Percentiles rank a stretch among this genome's conserved stretches.
These are phyloP conservation scores for Lepidothrix coronata DNA, from an alignment of 2,113 vertebrate species.

Conservation along the genomic window DNA sequence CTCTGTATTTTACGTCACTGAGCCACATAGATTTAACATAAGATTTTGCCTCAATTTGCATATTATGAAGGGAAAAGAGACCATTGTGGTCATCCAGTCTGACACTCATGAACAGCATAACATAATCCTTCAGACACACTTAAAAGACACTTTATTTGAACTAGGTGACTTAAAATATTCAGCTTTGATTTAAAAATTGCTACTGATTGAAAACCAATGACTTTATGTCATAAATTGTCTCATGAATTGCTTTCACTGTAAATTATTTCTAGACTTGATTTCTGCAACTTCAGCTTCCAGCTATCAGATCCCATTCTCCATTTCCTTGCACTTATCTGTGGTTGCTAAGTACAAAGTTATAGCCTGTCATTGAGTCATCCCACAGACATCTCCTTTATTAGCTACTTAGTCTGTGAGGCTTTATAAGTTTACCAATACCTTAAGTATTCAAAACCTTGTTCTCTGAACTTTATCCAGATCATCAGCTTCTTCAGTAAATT, in stretches of 20 bases:
- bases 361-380: neutral
- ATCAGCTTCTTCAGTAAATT: neutral
- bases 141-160: neutral
- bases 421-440: neutral
- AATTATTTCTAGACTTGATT: neutral
- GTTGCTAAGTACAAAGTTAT: neutral
- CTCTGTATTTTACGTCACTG: neutral
- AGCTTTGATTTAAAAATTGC: neutral
- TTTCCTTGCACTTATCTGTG: neutral
- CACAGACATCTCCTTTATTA: neutral
- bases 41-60: neutral
- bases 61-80: neutral
- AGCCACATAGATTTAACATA: neutral
- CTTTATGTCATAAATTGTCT: neutral
- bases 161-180: neutral
- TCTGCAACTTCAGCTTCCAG: neutral
- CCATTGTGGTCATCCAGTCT: neutral
- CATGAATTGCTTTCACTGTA: neutral
- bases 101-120: neutral
- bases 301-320: neutral
- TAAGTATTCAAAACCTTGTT: neutral
- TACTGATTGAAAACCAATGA: neutral
- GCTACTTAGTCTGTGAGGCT: neutral
- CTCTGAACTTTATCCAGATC: neutral
- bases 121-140: neutral